Base-by-base conservation (phyloP, 2,113 vertebrate genomes). In the Calidris pugnax region DNA sequence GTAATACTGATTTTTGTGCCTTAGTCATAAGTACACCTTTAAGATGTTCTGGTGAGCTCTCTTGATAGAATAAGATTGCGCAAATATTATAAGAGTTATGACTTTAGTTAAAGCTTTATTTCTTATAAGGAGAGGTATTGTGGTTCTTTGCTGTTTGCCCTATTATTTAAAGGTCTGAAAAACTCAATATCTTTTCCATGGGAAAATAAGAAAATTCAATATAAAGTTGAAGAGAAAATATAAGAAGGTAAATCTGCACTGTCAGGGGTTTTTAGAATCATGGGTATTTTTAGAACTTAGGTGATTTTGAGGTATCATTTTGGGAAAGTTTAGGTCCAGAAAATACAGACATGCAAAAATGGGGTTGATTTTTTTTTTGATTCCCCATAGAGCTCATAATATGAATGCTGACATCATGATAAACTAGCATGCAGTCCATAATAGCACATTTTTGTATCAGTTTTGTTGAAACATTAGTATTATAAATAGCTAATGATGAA, bases 361-460 rank as follows among this genome's bases (percentile, higher is more conserved):
- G 39, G 13, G 21, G 4, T 56, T 53, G 12, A 22, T 19, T 79
- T 24, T 20, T 26, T 62, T 51, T 80, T 43, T 62, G 0, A 69
- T 89, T 82, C 14, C 20, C 12, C 0, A 0, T 68, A 69, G 18
- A 5, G 6, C 9, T 91, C 6, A 32, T 43, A 73, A 50, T 24
- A 85, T 41, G 64, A 91, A 85, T 50, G 56, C 7, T 62, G 39
- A 39, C 12, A 60, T 37, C 3, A 47, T 63, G 26, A 39, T 78
- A 75, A 75, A 45, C 43, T 28, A 66, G 17, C 30, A 51, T n/a
- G 13, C 22, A 45, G 27, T 69, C 35, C 7, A 13, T 41, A 60
- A 37, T 17, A 64, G 33, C 27, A 64, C 1, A 33, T 87, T 66
- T 53, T 10, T 87, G 6, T 64, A 60, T 87, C 18, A 8, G 7